Evolutionary conservation across 2,113 vertebrate species (phyloP).

Genomic region (Opisthocomus hoazin): DNA sequence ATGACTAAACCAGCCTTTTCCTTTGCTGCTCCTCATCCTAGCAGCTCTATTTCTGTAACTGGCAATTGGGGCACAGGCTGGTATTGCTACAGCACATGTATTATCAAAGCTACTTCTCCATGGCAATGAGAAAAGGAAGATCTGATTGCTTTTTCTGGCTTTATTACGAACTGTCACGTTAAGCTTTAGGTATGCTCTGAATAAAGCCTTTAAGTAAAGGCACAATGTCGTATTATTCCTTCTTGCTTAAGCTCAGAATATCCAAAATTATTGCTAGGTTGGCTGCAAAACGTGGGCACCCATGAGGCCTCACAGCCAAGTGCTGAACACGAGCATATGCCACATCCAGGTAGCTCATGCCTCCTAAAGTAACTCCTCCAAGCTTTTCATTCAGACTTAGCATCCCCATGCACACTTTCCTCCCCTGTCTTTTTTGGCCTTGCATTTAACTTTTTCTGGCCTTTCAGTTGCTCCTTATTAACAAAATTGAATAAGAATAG

Average conservation of each 20-base stretch:
- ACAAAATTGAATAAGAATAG: slow-evolving; percentile 8
- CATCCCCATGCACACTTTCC: not conserved
- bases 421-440: not conserved
- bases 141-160: not conserved
- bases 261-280: not conserved
- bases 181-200: not conserved
- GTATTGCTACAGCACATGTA: not conserved
- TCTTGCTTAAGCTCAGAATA: not conserved
- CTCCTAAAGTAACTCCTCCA: not conserved
- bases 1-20: slow-evolving; percentile 29
- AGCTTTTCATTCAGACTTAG: not conserved
- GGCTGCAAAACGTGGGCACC: not conserved
- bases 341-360: not conserved
- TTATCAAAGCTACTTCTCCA: not conserved
- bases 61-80: not conserved
- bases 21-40: not conserved
- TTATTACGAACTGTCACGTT: not conserved
- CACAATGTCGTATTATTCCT: not conserved
- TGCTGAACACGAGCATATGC: not conserved
- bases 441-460: not conserved
- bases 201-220: not conserved
- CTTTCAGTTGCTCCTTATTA: not conserved
- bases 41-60: not conserved
- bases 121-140: not conserved
- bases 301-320: fast-evolving